Evolutionary conservation across 2,888 invertebrate species (phyloP), one percentile per base, ranked within the genome.

Genomic region (Yponomeuta evonymella): DNA sequence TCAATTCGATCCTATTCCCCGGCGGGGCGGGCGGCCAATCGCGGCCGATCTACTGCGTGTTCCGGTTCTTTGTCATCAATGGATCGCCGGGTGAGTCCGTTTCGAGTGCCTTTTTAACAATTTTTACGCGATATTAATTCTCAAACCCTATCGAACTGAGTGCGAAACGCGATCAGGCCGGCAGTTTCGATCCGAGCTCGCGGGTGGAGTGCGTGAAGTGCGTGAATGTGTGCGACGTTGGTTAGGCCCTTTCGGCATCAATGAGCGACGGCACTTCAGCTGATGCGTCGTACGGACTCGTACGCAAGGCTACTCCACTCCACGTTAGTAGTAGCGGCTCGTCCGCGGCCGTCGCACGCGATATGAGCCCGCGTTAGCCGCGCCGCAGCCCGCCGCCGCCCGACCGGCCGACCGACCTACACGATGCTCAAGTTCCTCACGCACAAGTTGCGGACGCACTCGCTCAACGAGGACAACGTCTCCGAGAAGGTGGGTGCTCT

Each of bases 401-500:
- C 36, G 62, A 15, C n/a, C 67, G 30, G 67, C 23, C 48, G 51
- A 79, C 83, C 85, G 89, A 83, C 86, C 85, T 86, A 84, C 84
- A 84, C 93, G 94, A 96, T 96, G 96, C 95, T 96, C 93, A 96
- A 96, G 93, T 96, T 96, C 93, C 94, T 96, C 86, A 96, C 96
- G 82, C 95, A 96, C 92, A 96, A 96, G 94, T 93, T 96, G 89
- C 95, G 95, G 93, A 95, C 96, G 88, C 96, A 96, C 92, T 96
- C 96, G 88, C 94, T 96, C 92, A 96, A 96, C 94, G 96, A 96
- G 93, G 95, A 96, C 89, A 94, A 94, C 93, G 94, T 94, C 88
- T 93, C 93, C 83, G 94, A 94, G 91, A 95, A 95, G 95, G 96
- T 96, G 93, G 92, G 94, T 93, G 90, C 85, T 79, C 86, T 85